phyloP scores from a whole-genome alignment of 2,888 invertebrate genomes.

The Pandemis corylana region DNA sequence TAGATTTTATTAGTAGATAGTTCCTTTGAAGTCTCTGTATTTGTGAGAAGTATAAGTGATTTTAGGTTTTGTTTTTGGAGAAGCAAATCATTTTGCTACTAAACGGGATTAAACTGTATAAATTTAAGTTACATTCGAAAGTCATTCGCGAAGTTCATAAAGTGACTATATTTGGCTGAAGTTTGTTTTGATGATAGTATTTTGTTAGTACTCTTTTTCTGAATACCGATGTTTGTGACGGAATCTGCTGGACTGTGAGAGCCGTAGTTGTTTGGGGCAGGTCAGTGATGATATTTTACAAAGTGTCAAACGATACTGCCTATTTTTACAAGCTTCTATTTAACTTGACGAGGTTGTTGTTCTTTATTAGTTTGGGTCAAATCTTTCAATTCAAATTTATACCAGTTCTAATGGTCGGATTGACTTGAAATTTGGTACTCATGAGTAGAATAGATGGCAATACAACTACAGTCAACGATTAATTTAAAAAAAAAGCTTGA shows the following conservation, averaged over 20 bases:
- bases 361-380: neutral
- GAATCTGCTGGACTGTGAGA: neutral
- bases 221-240: neutral
- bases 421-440: too few species aligned
- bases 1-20: neutral
- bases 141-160: too few species aligned
- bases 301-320: too few species aligned
- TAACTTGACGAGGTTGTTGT: neutral
- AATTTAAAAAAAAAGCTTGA: too few species aligned
- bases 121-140: neutral
- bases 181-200: too few species aligned
- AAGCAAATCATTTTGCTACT: neutral
- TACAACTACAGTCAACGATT: too few species aligned
- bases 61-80: neutral
- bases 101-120: neutral
- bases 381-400: too few species aligned
- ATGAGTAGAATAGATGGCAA: too few species aligned
- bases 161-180: neutral
- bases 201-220: neutral
- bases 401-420: too few species aligned
- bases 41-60: neutral
- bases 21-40: neutral
- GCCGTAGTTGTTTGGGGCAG: slow-evolving; percentile 3
- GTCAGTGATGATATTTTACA: neutral
- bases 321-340: neutral